phyloP scores from a whole-genome alignment of 2,797 vertebrate genomes.

The Lophura swinhoii region DNA sequence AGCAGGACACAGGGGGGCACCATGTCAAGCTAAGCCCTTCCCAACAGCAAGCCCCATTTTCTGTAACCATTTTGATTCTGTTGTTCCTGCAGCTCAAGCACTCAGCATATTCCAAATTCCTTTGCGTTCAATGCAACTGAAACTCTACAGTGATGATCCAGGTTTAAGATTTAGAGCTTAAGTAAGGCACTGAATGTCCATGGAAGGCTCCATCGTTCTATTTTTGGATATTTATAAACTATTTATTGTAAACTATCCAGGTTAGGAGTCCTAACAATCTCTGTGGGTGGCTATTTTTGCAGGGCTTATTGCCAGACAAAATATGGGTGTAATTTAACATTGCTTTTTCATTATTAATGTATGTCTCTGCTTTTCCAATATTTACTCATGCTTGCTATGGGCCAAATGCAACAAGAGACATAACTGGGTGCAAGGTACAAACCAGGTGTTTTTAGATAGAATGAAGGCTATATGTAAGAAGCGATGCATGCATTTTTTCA shows the following conservation, averaged over 20 bases:
- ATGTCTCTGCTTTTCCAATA: neutral
- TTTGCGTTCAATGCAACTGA: neutral
- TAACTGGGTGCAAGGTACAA: neutral
- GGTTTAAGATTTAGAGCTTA: neutral
- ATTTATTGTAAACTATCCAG: neutral
- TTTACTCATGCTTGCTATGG: neutral
- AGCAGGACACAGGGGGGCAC: neutral
- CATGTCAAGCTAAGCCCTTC: neutral
- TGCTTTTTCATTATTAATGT: neutral
- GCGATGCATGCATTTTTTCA: neutral
- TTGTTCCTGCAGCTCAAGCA: neutral
- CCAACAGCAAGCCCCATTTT: neutral
- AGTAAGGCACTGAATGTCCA: neutral
- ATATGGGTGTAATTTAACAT: neutral
- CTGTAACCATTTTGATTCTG: neutral
- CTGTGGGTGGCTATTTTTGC: neutral
- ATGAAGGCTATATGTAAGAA: conserved; percentile 7
- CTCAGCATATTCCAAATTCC: neutral
- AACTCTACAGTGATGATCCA: neutral
- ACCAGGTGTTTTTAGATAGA: conserved; percentile 1
- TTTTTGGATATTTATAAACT: conserved; percentile 9
- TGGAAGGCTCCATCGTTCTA: neutral
- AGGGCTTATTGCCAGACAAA: conserved; percentile 3
- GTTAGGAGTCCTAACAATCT: neutral
- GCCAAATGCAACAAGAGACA: conserved; percentile 1